phyloP scores from a whole-genome alignment of 2,113 vertebrate genomes.

The Hippocampus mohnikei region DNA sequence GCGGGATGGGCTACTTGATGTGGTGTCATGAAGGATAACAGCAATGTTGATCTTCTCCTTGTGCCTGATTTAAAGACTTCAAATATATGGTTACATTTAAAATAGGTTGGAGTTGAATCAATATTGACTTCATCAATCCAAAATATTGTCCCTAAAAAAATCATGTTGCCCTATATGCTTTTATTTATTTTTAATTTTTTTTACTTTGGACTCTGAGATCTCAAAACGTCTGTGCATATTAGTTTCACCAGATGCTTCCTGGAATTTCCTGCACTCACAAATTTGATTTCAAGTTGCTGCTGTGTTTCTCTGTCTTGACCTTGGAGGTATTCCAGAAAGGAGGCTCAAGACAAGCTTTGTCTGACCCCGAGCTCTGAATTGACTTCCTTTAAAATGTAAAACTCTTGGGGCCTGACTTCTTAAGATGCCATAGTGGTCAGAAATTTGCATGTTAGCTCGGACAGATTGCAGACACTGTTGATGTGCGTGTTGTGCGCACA shows the following conservation, averaged over 20 bases:
- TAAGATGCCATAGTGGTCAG: not conserved
- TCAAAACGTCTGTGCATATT: not conserved
- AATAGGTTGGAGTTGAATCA: no score
- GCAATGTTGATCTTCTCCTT: no score
- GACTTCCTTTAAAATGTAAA: not conserved
- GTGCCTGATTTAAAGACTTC: no score
- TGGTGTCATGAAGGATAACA: no score
- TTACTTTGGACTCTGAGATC: no score
- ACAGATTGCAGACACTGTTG: not conserved
- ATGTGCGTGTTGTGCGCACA: not conserved
- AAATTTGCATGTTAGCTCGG: not conserved
- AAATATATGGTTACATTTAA: no score
- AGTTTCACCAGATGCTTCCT: not conserved
- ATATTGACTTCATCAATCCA: no score
- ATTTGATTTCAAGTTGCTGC: constrained; percentile 1
- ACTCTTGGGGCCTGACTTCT: not conserved
- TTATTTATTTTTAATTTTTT: no score
- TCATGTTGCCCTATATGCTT: no score
- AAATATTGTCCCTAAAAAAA: no score
- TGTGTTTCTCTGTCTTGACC: not conserved
- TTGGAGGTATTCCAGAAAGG: not conserved
- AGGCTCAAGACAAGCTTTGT: not conserved
- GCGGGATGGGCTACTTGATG: no score
- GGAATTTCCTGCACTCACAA: not conserved
- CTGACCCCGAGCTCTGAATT: not conserved